Percentiles rank a stretch among this genome's conserved stretches.
phyloP scores from a whole-genome alignment of 2,797 vertebrate genomes.

The Myotis daubentonii region DNA sequence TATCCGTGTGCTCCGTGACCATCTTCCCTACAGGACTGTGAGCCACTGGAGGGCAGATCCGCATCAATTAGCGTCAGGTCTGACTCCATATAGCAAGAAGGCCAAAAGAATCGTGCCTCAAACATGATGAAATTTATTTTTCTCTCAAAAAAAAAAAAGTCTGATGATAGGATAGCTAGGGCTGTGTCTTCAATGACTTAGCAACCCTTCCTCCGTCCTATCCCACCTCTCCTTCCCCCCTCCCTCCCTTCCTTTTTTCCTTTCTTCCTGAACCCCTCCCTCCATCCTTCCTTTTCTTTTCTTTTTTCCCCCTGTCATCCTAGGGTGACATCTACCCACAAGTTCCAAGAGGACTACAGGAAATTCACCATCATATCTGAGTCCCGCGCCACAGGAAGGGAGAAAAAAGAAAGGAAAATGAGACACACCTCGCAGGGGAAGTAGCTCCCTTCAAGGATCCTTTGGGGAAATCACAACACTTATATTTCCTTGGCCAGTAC shows the following conservation, averaged over 20 bases:
- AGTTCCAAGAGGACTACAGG: not conserved
- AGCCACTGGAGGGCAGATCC: conserved; percentile 26
- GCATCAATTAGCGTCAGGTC: not conserved
- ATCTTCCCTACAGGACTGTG: not conserved
- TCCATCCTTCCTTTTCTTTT: fast-evolving
- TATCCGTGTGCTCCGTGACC: not conserved
- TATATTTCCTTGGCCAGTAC: not conserved
- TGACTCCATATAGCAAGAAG: not conserved
- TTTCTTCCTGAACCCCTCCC: fast-evolving
- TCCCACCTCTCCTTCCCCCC: too few relatives aligned
- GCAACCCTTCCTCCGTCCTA: too few relatives aligned
- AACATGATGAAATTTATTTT: conserved; percentile 9
- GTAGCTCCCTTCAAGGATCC: not conserved
- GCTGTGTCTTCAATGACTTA: not conserved
- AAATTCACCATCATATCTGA: not conserved
- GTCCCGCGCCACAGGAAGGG: not conserved
- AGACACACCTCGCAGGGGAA: not conserved
- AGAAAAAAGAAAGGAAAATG: not conserved
- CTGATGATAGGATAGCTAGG: not conserved
- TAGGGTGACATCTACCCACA: not conserved
- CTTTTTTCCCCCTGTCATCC: not conserved
- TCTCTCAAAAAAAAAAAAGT: not conserved
- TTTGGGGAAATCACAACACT: not conserved
- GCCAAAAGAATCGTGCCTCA: not conserved
- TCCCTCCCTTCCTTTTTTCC: fast-evolving